A percentile compares a stretch with the other conserved stretches of the same genome.
These are phyloP conservation scores for Pomacea canaliculata DNA, from an alignment of 2,888 invertebrate genomes.

Conservation along the genomic window DNA sequence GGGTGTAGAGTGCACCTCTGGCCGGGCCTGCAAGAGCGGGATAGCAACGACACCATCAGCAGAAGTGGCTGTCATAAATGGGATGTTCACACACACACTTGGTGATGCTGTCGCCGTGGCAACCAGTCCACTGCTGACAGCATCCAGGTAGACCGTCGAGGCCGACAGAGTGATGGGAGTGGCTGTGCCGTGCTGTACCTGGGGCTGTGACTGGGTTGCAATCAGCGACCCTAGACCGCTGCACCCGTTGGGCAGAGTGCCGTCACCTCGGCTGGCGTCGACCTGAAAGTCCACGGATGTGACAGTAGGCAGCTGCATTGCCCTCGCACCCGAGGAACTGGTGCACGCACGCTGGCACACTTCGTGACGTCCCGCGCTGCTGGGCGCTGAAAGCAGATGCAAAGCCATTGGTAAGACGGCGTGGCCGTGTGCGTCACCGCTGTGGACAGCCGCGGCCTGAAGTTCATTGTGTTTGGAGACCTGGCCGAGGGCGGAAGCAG, in stretches of 20 bases:
- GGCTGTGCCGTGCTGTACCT: constrained; percentile 2
- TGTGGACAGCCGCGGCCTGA: too few relatives aligned
- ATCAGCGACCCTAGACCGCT: not conserved
- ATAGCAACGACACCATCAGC: constrained; percentile 31
- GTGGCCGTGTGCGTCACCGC: too few relatives aligned
- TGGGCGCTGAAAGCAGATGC: not conserved
- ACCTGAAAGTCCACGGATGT: constrained; percentile 6
- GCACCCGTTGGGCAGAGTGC: not conserved
- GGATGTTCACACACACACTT: constrained; percentile 12
- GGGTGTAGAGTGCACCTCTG: constrained; percentile 21
- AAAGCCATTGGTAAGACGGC: too few relatives aligned
- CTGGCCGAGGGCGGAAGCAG: too few relatives aligned
- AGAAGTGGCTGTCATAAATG: constrained; percentile 8
- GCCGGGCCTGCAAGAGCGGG: constrained; percentile 29
- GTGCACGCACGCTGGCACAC: too few relatives aligned
- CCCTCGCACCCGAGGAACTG: not conserved
- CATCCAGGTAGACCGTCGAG: constrained; percentile 14
- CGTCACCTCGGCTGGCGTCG: not conserved
- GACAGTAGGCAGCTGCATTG: constrained; percentile 34
- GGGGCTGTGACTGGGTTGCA: not conserved
- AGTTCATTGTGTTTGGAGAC: too few relatives aligned
- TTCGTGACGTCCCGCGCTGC: not conserved
- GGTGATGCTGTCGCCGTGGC: not conserved
- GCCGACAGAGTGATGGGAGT: constrained; percentile 3
- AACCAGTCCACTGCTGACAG: constrained; percentile 9